Conservation (phyloP, 2,888 invertebrate genomes). For the Agapetus fuscipes region DNA sequence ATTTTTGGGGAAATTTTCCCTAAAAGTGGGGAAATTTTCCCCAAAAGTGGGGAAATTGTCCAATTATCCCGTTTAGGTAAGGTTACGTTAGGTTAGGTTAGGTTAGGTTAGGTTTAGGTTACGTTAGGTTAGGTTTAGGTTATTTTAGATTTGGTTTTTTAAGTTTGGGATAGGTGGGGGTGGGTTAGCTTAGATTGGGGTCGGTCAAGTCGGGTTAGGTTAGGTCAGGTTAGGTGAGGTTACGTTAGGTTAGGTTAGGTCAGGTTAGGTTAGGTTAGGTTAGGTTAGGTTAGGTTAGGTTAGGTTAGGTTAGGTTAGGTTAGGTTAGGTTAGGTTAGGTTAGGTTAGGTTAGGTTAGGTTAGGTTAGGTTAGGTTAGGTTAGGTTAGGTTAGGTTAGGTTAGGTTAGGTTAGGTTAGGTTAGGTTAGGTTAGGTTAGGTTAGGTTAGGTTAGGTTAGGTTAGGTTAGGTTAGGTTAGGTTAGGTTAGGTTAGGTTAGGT, state of each 20-base stretch:
- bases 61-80: too few relatives aligned
- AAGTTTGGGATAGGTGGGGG: too few relatives aligned
- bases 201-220: constrained; percentile 3
- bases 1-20: too few relatives aligned
- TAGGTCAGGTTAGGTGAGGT: constrained; percentile 5
- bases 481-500: constrained; percentile 6
- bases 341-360: constrained; percentile 6
- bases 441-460: constrained; percentile 6
- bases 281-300: constrained; percentile 6
- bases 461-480: constrained; percentile 6
- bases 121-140: too few relatives aligned
- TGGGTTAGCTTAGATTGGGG: constrained; percentile 3
- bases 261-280: constrained; percentile 5
- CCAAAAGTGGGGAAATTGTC: too few relatives aligned
- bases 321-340: constrained; percentile 6
- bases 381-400: constrained; percentile 6
- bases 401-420: constrained; percentile 6
- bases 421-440: constrained; percentile 6
- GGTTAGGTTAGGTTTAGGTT: constrained; percentile 6
- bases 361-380: constrained; percentile 6
- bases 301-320: constrained; percentile 6
- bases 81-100: constrained; percentile 5
- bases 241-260: constrained; percentile 5
- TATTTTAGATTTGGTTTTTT: too few relatives aligned
- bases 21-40: too few relatives aligned